A percentile compares a stretch with the other conserved stretches of the same genome.
phyloP scores from a whole-genome alignment of 2,113 vertebrate species.

The Pandion haliaetus region DNA sequence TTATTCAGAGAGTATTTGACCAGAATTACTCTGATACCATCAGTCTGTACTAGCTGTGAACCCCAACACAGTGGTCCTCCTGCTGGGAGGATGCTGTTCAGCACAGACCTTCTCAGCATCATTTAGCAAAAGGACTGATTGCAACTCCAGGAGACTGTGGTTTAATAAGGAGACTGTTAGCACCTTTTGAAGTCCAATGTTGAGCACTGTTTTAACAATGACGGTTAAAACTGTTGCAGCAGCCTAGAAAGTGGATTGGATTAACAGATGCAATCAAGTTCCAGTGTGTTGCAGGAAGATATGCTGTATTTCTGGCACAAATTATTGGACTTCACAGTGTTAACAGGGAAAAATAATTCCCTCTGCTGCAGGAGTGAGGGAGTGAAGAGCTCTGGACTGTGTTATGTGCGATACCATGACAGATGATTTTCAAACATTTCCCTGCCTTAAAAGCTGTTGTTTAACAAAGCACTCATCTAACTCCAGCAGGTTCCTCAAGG shows the following conservation, averaged over 20 bases:
- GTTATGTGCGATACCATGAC: neutral
- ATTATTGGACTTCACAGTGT: neutral
- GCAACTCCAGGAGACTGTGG: neutral
- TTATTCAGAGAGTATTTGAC: neutral
- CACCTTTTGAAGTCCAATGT: neutral
- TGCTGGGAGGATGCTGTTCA: neutral
- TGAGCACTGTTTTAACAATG: neutral
- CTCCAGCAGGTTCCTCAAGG: neutral
- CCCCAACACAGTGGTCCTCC: accelerated
- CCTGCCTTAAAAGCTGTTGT: neutral
- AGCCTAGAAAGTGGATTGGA: neutral
- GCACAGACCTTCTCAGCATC: neutral
- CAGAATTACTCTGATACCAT: neutral
- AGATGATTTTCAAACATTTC: neutral
- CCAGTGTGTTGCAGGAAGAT: neutral
- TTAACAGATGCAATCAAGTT: neutral
- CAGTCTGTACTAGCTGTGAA: neutral
- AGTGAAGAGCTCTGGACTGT: neutral
- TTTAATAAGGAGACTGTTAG: neutral
- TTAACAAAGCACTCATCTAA: neutral
- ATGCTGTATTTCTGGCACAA: neutral
- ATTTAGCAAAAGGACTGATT: neutral
- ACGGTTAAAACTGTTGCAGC: neutral
- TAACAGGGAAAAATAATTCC: neutral
- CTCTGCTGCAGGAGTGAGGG: neutral